Evolutionary conservation across 1,140 invertebrate genomes (phyloP), one percentile per base, ranked within the genome.

Genomic region (Dryas iulia): DNA sequence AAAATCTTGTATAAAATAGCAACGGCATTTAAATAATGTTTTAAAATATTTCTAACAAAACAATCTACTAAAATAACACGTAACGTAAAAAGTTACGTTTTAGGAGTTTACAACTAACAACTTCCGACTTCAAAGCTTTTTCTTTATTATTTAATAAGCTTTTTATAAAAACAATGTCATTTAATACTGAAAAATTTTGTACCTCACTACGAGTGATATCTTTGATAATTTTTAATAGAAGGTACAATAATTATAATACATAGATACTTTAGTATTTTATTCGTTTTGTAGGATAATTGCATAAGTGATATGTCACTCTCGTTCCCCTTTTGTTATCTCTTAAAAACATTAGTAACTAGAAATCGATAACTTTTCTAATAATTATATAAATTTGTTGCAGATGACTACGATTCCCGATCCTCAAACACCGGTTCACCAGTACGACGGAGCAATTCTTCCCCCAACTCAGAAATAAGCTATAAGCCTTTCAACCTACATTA

Each of bases 391-490:
- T 30, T 92, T 91, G 87, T 91, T 92, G n/a, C 89, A 92, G 91
- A 92, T 87, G 90, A 92, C 77, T 92, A 91, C 77, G 91, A 92
- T 73, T 92, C 90, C n/a, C 86, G 83, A 2, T 92, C 91, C 8
- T 92, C 91, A 3, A 87, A 82, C 66, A 91, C 87, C 2, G 84
- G 83, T 10, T 92, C 91, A 0, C 90, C 91, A 24, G 64, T 85
- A 10, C 82, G 84, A 4, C 73, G 66, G 1, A 53, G 85, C 8
- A 84, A 84, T 70, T 82, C 86, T 0, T 87, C 89, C 4, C 85
- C 83, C 1, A 82, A 74, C 75, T 90, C 86, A 2, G 87, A 86
- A 60, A 78, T 87, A 23, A 68, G 82, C 54, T 91, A 90, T 72
- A 92, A 91, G 31, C 83, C 82, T 0, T 91, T 86, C 74, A 78